These are phyloP conservation scores for Axinella damicornis DNA, from an alignment of 37 sponge, comb jelly and placozoan genomes.

Conservation along the genomic window DNA sequence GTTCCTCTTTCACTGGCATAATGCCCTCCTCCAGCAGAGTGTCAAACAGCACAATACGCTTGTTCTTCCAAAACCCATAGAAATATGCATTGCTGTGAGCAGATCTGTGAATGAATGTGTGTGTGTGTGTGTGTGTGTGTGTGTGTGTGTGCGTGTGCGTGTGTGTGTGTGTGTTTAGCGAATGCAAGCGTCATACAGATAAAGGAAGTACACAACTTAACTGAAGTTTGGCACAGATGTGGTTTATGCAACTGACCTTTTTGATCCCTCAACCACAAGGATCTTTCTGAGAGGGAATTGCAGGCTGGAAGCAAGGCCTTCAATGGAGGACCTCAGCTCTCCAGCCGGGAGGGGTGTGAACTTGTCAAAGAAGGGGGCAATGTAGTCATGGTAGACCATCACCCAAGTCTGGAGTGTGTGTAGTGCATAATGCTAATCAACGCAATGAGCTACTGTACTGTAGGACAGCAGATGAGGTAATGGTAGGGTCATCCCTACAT, in stretches of 20 bases:
- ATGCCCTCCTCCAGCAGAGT: slow-evolving; percentile 84
- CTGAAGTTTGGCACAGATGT: neutral
- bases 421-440: too few relatives aligned
- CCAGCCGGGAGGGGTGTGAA: slow-evolving; percentile 93
- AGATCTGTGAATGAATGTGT: too few relatives aligned
- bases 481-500: too few relatives aligned
- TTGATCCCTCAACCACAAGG: slow-evolving; percentile 92
- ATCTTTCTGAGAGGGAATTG: slow-evolving; percentile 93
- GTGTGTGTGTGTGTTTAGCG: too few relatives aligned
- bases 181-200: too few relatives aligned
- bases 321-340: slow-evolving; percentile 78
- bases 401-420: slow-evolving; percentile 70
- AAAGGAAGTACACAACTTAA: too few relatives aligned
- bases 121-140: too few relatives aligned
- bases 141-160: too few relatives aligned
- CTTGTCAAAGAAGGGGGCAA: slow-evolving; percentile 97
- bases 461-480: too few relatives aligned
- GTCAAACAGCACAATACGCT: slow-evolving; percentile 96
- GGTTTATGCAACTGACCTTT: slow-evolving; percentile 19
- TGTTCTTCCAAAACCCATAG: slow-evolving; percentile 97
- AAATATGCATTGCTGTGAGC: slow-evolving; percentile 99
- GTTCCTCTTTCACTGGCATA: slow-evolving; percentile 19
- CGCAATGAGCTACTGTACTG: too few relatives aligned
- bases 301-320: slow-evolving; percentile 69
- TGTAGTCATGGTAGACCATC: slow-evolving; percentile 89